Percentiles rank a stretch among this genome's conserved stretches.
Evolutionary conservation across 2,888 invertebrate genomes (phyloP).

Genomic region (Xylota segnis): DNA sequence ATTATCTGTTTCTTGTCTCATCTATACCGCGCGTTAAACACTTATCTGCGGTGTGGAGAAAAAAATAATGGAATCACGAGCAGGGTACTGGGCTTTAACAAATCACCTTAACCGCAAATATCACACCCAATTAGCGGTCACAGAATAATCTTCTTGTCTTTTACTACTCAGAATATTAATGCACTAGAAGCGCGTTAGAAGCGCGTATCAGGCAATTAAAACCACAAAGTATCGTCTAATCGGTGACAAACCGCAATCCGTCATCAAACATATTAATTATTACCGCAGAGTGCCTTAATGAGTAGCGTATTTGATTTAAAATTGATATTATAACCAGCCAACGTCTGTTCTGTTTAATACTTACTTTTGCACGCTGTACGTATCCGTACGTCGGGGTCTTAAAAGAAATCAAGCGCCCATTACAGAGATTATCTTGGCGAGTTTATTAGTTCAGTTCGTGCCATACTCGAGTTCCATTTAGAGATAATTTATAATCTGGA

Average conservation of each 20-base stretch:
- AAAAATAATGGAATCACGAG: no score
- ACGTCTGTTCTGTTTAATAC: neutral
- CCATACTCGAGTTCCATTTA: neutral
- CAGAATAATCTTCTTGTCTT: neutral
- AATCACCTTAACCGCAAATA: no score
- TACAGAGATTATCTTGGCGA: neutral
- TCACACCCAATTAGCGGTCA: no score
- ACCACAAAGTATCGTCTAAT: neutral
- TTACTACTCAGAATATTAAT: neutral
- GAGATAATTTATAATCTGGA: neutral
- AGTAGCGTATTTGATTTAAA: neutral
- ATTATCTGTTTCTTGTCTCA: no score
- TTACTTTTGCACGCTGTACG: neutral
- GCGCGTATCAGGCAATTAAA: neutral
- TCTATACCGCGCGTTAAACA: no score
- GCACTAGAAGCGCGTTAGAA: neutral
- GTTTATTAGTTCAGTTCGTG: slow-evolving; percentile 1
- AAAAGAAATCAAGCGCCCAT: neutral
- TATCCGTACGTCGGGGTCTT: neutral
- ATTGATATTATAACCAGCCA: neutral
- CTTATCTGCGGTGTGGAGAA: no score
- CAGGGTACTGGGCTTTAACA: no score
- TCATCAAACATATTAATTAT: neutral
- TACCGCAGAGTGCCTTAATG: neutral
- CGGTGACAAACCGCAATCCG: neutral